A percentile compares a stretch with the other conserved stretches of the same genome.
Evolutionary conservation across 2,797 vertebrate species (phyloP).

Genomic region (Lepus oiostolus): DNA sequence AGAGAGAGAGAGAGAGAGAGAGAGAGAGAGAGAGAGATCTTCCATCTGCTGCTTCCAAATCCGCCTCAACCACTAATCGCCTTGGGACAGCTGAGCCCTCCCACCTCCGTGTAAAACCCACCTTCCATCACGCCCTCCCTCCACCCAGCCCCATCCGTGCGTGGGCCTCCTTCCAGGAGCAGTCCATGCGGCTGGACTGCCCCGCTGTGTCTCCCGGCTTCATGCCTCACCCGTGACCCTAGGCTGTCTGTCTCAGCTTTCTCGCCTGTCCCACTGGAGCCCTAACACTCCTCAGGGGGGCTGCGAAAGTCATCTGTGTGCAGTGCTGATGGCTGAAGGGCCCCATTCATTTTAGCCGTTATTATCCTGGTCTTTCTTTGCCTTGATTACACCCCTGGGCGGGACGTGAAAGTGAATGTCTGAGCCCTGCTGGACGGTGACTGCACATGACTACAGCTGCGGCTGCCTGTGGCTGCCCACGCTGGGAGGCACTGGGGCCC

Average conservation of each 20-base stretch:
- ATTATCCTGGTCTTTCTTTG: background rate
- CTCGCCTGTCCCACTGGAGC: background rate
- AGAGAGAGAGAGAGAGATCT: too few relatives aligned
- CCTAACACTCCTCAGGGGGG: accelerated
- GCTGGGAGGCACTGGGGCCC: background rate
- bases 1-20: too few relatives aligned
- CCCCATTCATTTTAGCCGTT: background rate
- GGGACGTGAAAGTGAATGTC: background rate
- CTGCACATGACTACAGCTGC: background rate
- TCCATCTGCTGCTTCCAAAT: background rate
- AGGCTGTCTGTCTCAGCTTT: background rate
- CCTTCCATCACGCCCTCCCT: background rate
- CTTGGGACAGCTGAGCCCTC: background rate
- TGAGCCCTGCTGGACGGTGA: background rate
- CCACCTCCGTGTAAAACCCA: background rate
- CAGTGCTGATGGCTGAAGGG: background rate
- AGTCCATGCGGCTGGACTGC: accelerated
- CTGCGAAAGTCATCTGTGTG: background rate
- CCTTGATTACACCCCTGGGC: background rate
- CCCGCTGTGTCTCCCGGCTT: background rate
- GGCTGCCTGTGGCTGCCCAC: accelerated
- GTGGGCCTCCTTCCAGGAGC: background rate
- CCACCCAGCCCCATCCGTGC: background rate
- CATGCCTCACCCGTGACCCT: accelerated
- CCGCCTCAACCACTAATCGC: background rate